phyloP scores from a whole-genome alignment of 1,140 invertebrate species.

The Arion vulgaris region DNA sequence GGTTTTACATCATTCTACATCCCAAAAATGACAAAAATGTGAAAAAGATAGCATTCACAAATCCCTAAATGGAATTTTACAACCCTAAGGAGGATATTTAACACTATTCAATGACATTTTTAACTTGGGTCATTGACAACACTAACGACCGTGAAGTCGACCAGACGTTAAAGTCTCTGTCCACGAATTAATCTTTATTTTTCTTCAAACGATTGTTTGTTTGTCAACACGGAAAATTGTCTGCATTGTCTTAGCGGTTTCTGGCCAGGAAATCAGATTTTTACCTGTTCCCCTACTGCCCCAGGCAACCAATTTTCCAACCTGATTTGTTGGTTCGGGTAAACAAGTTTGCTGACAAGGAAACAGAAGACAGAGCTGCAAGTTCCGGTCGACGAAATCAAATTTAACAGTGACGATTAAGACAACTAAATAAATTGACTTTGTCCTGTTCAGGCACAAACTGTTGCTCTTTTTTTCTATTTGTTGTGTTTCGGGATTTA shows the following conservation, averaged over 20 bases:
- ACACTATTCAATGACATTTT: constrained; percentile 3
- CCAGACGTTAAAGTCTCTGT: constrained; percentile 4
- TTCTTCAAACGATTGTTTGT: constrained; percentile 3
- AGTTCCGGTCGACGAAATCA: constrained; percentile 28
- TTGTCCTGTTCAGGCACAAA: background rate
- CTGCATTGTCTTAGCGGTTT: constrained; percentile 31
- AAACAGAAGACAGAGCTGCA: constrained; percentile 22
- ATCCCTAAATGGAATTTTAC: background rate
- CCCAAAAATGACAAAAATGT: no score
- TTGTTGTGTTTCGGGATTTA: constrained; percentile 12
- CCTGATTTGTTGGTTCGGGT: background rate
- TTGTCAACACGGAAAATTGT: constrained; percentile 18
- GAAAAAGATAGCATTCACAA: no score
- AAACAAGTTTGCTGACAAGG: constrained; percentile 17
- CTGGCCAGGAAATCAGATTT: constrained; percentile 34
- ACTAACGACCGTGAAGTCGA: constrained; percentile 7
- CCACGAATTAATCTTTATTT: constrained; percentile 44
- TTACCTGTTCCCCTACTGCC: constrained; percentile 34
- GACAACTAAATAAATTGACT: constrained; percentile 23
- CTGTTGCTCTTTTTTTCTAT: background rate
- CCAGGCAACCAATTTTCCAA: background rate
- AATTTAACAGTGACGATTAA: constrained; percentile 32
- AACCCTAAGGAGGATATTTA: constrained; percentile 29
- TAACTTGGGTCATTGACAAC: background rate
- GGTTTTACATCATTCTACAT: no score